A percentile compares a stretch with the other conserved stretches of the same genome.
Evolutionary conservation across 2,888 invertebrate species (phyloP).

Genomic region (Hyposoter dolosus): DNA sequence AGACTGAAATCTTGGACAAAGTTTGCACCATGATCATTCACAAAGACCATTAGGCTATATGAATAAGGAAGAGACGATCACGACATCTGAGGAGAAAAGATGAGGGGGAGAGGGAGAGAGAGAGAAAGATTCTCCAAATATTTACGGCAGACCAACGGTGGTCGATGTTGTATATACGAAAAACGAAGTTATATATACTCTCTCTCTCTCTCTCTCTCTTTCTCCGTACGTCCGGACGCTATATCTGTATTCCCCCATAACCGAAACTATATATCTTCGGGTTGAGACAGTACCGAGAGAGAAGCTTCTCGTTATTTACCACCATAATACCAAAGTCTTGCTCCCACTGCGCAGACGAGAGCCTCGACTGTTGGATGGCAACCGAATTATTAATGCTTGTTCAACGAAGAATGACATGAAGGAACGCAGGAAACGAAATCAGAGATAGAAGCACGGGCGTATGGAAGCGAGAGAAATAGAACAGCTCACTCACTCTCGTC

Average conservation of each 20-base stretch:
- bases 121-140: constrained; percentile 74
- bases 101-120: constrained; percentile 12
- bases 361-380: constrained; percentile 19
- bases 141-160: constrained; percentile 78
- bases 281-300: constrained; percentile 40
- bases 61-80: background rate
- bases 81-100: background rate
- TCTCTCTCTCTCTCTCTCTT: constrained; percentile 9
- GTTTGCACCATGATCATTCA: background rate
- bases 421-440: constrained; percentile 2
- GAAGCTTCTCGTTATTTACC: constrained; percentile 77
- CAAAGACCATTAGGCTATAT: background rate
- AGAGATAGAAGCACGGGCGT: constrained; percentile 14
- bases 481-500: constrained; percentile 36
- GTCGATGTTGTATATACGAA: constrained; percentile 70
- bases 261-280: constrained; percentile 24
- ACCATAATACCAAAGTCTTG: constrained; percentile 75
- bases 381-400: constrained; percentile 62
- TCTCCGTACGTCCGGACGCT: constrained; percentile 12
- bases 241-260: constrained; percentile 30
- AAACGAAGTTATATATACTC: constrained; percentile 31
- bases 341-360: constrained; percentile 38
- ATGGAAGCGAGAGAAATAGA: background rate
- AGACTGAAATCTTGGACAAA: background rate
- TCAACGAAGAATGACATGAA: constrained; percentile 49